Conservation (phyloP, 2,888 invertebrate species). For the Drosophila hawaiiensis region DNA sequence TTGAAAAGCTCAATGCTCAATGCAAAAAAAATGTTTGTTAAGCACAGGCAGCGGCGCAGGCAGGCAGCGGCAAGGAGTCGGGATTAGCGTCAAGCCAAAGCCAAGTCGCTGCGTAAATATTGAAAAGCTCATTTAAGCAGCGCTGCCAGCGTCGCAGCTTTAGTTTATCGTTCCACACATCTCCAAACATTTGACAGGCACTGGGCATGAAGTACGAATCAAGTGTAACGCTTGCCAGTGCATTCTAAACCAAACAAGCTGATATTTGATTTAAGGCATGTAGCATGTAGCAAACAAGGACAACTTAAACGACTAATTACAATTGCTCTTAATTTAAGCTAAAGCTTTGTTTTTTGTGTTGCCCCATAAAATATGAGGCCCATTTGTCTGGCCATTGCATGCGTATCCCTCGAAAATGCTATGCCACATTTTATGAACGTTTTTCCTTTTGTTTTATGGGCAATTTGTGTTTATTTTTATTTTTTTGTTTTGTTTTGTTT, state of each 20-base stretch:
- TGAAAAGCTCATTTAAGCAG: conserved; percentile 69
- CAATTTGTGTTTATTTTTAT: conserved; percentile 63
- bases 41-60: conserved; percentile 6
- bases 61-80: conserved; percentile 10
- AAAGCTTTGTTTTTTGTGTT: neutral
- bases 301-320: neutral
- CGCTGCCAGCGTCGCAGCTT: conserved; percentile 40
- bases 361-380: neutral
- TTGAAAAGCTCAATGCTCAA: conserved; percentile 74
- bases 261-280: neutral
- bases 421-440: conserved; percentile 52
- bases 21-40: conserved; percentile 69
- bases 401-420: conserved; percentile 10
- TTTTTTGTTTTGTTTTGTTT: conserved; percentile 58
- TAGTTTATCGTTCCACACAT: conserved; percentile 8
- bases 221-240: conserved; percentile 16
- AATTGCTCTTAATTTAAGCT: neutral
- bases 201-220: conserved; percentile 18
- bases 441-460: conserved; percentile 66
- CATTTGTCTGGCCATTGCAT: conserved; percentile 23
- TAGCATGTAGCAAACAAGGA: neutral
- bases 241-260: conserved; percentile 8
- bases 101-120: conserved; percentile 75
- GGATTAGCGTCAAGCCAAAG: conserved; percentile 64
- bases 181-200: conserved; percentile 24